Conservation (phyloP, 2,888 invertebrate genomes). For the Watsonalla cultraria region DNA sequence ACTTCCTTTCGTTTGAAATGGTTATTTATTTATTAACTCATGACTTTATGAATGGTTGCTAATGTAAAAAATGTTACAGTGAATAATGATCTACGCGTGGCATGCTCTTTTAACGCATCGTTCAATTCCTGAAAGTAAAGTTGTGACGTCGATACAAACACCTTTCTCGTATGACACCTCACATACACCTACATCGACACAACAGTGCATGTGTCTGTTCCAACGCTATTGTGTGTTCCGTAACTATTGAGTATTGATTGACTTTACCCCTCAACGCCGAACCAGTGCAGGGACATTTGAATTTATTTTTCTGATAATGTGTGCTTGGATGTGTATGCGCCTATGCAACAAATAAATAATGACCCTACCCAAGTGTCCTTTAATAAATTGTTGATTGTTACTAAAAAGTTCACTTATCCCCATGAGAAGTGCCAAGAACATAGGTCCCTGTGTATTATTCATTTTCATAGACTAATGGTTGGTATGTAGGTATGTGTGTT, state of each 20-base stretch:
- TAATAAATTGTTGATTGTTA: too few relatives aligned
- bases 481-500: background rate
- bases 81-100: slow-evolving; percentile 16
- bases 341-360: too few relatives aligned
- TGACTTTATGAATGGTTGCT: background rate
- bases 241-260: slow-evolving; percentile 53
- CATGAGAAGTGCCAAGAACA: too few relatives aligned
- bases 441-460: too few relatives aligned
- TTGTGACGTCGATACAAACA: slow-evolving; percentile 1
- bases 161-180: too few relatives aligned
- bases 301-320: too few relatives aligned
- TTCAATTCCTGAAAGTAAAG: slow-evolving; percentile 13
- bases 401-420: too few relatives aligned
- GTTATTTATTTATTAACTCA: slow-evolving; percentile 10
- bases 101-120: slow-evolving; percentile 2
- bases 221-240: slow-evolving; percentile 35
- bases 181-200: slow-evolving; percentile 6
- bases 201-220: slow-evolving; percentile 28
- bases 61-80: slow-evolving; percentile 3
- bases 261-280: slow-evolving; percentile 32
- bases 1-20: slow-evolving; percentile 1
- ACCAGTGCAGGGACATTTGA: slow-evolving; percentile 12
- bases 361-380: too few relatives aligned
- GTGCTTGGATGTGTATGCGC: slow-evolving; percentile 28
- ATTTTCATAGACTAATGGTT: too few relatives aligned